phyloP scores from a whole-genome alignment of 2,797 vertebrate species.

The Liasis olivaceus region DNA sequence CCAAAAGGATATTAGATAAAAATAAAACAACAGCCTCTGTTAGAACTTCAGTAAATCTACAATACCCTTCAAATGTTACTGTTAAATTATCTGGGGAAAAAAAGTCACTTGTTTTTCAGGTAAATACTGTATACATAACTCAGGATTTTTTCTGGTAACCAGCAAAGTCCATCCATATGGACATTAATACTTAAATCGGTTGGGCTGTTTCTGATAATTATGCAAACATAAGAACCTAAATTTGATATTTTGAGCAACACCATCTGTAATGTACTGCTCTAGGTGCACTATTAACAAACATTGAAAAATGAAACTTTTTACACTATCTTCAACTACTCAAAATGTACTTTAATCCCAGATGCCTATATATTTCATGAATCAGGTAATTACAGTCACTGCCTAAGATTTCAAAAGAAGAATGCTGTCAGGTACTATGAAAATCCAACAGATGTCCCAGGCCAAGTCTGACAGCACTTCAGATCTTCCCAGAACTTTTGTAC shows the following conservation, averaged over 20 bases:
- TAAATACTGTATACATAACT: not conserved
- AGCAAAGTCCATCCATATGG: conserved; percentile 27
- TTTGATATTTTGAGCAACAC: conserved; percentile 54
- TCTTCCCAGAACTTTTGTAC: conserved; percentile 43
- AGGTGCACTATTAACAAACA: conserved; percentile 54
- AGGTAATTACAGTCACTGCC: conserved; percentile 55
- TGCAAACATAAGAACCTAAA: conserved; percentile 42
- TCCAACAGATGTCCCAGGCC: conserved; percentile 61
- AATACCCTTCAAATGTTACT: not conserved
- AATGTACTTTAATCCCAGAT: conserved; percentile 65
- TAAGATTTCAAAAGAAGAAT: conserved; percentile 34
- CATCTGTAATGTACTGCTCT: conserved; percentile 64
- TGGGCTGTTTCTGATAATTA: conserved; percentile 40
- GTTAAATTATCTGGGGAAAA: not conserved
- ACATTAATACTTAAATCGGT: conserved; percentile 20
- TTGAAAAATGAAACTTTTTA: conserved; percentile 56
- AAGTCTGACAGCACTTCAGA: conserved; percentile 59
- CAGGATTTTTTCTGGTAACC: conserved; percentile 16
- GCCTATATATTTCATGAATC: conserved; percentile 67
- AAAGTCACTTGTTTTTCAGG: not conserved
- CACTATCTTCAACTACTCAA: conserved; percentile 44
- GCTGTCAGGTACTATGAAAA: conserved; percentile 46
- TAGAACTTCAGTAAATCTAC: not conserved
- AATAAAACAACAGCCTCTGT: not conserved
- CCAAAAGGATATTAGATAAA: not conserved